phyloP scores from a whole-genome alignment of 2,888 invertebrate genomes.

The Idaea aversata region DNA sequence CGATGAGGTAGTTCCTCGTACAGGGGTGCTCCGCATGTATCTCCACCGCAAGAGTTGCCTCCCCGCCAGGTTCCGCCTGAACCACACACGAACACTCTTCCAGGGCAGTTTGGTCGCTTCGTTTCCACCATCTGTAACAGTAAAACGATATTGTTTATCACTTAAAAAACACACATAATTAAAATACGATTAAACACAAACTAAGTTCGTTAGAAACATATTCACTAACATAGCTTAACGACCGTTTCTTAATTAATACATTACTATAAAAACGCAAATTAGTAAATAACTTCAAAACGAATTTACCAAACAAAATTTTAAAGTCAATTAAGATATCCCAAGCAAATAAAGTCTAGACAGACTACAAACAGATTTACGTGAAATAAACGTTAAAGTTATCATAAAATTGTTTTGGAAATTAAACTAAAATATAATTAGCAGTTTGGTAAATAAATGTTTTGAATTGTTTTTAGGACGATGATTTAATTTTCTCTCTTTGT shows the following conservation, averaged over 20 bases:
- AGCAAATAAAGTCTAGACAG: slow-evolving; percentile 34
- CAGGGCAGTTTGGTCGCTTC: slow-evolving; percentile 80
- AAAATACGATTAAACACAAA: background rate
- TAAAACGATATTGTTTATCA: slow-evolving; percentile 8
- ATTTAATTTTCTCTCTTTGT: background rate
- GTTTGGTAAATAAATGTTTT: background rate
- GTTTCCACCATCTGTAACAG: slow-evolving; percentile 86
- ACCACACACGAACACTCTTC: slow-evolving; percentile 85
- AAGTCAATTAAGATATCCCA: slow-evolving; percentile 37
- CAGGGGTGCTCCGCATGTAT: slow-evolving; percentile 84
- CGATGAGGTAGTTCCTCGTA: slow-evolving; percentile 88
- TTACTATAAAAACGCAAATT: slow-evolving; percentile 11
- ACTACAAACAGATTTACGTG: slow-evolving; percentile 27
- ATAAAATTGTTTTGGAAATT: slow-evolving; percentile 27
- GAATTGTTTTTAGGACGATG: background rate
- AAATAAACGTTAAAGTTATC: slow-evolving; percentile 32
- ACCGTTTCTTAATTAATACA: too few relatives aligned
- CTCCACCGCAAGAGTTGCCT: slow-evolving; percentile 70
- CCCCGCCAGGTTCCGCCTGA: slow-evolving; percentile 79
- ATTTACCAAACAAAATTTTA: slow-evolving; percentile 24
- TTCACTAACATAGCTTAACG: background rate
- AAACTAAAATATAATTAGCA: slow-evolving; percentile 26
- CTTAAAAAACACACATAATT: background rate
- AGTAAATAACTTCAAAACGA: slow-evolving; percentile 4
- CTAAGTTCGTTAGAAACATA: background rate